phyloP scores from a whole-genome alignment of 2,888 invertebrate species.

The Idaea dimidiata region DNA sequence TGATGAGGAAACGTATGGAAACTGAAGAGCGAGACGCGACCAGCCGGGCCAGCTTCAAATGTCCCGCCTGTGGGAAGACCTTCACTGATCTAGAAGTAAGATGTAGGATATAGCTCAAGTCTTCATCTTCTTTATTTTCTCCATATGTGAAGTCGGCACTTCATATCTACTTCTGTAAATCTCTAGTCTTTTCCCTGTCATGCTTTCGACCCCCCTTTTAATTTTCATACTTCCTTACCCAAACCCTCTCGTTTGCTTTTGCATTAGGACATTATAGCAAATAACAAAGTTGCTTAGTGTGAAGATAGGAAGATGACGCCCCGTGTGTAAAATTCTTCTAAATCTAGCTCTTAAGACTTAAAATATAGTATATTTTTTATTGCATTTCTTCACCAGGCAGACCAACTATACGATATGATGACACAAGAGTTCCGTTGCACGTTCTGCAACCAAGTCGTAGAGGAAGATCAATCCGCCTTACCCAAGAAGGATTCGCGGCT shows the following conservation, averaged over 20 bases:
- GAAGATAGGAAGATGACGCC: too few species aligned
- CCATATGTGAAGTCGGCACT: too few species aligned
- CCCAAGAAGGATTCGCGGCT: constrained; percentile 96
- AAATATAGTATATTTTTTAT: neutral
- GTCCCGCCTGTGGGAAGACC: constrained; percentile 93
- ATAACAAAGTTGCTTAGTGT: too few species aligned
- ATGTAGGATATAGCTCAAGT: constrained; percentile 50
- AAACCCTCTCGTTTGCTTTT: too few species aligned
- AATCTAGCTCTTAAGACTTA: too few species aligned
- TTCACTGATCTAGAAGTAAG: constrained; percentile 95
- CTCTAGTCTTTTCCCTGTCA: too few species aligned
- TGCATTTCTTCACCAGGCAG: constrained; percentile 81
- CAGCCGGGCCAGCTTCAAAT: constrained; percentile 96
- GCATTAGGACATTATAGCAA: too few species aligned
- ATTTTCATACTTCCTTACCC: too few species aligned
- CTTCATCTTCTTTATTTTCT: too few species aligned
- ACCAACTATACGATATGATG: constrained; percentile 92
- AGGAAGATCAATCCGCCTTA: constrained; percentile 95
- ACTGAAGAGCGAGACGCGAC: constrained; percentile 97
- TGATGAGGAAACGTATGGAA: constrained; percentile 97
- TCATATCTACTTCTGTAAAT: too few species aligned
- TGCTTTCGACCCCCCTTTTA: too few species aligned
- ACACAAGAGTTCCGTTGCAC: constrained; percentile 94
- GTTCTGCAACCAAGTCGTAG: constrained; percentile 92
- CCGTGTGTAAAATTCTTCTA: too few species aligned